Evolutionary conservation across 2,888 invertebrate species (phyloP).

Genomic region (Heterodera filipjevi): DNA sequence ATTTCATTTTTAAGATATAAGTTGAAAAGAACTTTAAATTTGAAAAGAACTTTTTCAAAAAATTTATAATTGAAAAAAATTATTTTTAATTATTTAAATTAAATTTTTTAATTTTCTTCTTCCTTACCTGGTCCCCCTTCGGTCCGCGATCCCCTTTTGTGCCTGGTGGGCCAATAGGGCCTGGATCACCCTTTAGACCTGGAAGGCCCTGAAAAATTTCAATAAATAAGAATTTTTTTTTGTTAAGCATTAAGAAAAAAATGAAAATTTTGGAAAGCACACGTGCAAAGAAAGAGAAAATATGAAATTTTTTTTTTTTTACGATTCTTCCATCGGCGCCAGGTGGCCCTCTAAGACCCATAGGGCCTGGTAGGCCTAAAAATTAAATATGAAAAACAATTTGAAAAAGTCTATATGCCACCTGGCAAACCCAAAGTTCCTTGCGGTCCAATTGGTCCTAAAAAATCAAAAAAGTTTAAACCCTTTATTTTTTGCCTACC

Average conservation of each 20-base stretch:
- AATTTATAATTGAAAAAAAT: background rate
- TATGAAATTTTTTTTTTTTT: constrained; percentile 23
- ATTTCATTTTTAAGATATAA: no score
- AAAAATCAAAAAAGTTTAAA: background rate
- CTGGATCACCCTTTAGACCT: constrained; percentile 56
- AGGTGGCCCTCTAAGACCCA: constrained; percentile 54
- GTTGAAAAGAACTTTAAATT: no score
- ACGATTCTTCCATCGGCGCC: constrained; percentile 48
- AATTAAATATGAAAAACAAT: constrained; percentile 26
- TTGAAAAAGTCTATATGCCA: background rate
- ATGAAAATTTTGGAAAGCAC: constrained; percentile 15
- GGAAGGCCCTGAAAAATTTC: constrained; percentile 51
- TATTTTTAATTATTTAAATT: background rate
- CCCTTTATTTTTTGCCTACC: constrained; percentile 38
- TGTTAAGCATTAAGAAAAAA: background rate
- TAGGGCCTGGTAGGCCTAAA: constrained; percentile 58
- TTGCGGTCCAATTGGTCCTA: constrained; percentile 47
- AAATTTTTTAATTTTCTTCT: background rate
- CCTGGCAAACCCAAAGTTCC: constrained; percentile 57
- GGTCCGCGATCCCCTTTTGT: constrained; percentile 55
- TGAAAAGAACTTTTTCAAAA: no score
- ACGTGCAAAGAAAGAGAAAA: constrained; percentile 33
- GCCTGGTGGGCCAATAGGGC: constrained; percentile 56
- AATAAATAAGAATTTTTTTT: background rate
- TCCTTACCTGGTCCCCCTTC: constrained; percentile 55